A percentile compares a stretch with the other conserved stretches of the same genome.
Evolutionary conservation across 2,888 invertebrate genomes (phyloP).

Genomic region (Dryobotodes eremita): DNA sequence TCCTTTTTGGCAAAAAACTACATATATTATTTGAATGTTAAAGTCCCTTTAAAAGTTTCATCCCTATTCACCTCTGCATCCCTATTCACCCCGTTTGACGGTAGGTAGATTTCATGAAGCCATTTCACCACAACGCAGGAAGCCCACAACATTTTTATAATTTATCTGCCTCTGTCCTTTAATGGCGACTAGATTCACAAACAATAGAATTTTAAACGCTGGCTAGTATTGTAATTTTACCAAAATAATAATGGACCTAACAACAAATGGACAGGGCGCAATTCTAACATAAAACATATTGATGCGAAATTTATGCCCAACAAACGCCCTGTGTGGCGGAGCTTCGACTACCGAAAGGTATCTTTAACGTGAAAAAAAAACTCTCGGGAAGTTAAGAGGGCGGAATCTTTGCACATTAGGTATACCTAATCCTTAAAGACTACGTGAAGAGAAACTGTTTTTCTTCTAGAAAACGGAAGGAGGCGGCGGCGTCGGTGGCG

Average conservation of each 20-base stretch:
- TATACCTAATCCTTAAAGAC: neutral
- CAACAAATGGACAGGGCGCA: no score
- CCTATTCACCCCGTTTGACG: no score
- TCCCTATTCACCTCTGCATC: no score
- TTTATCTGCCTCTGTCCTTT: neutral
- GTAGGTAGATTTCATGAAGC: neutral
- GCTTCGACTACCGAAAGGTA: neutral
- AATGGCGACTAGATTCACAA: neutral
- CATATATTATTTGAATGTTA: no score
- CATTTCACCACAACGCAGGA: neutral
- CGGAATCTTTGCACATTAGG: neutral
- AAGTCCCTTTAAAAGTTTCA: no score
- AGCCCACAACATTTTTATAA: neutral
- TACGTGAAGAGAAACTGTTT: neutral
- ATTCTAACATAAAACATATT: neutral
- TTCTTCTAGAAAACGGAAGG: slow-evolving; percentile 42
- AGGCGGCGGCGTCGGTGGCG: slow-evolving; percentile 70
- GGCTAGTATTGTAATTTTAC: neutral
- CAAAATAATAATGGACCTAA: no score
- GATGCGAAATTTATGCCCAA: neutral
- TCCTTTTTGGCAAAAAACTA: no score
- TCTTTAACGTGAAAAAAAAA: neutral
- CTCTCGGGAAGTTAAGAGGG: no score
- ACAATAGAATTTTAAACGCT: neutral
- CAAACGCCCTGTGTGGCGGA: neutral